A percentile compares a stretch with the other conserved stretches of the same genome.
Evolutionary conservation across 2,797 vertebrate species (phyloP).

Genomic region (Trachops cirrhosus): DNA sequence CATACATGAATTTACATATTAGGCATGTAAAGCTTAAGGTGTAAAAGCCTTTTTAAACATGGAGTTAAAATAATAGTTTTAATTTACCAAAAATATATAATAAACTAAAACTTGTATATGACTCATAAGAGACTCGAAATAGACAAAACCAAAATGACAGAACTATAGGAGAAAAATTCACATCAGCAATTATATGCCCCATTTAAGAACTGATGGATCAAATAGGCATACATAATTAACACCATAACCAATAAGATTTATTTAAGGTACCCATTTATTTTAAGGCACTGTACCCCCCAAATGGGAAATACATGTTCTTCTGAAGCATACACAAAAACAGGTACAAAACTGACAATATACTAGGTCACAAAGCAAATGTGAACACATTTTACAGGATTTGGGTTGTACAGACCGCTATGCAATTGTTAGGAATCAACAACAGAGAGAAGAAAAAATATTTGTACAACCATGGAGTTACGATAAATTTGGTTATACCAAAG

Average conservation of each 20-base stretch:
- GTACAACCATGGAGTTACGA: neutral
- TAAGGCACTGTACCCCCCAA: neutral
- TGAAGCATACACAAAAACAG: neutral
- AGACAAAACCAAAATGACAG: neutral
- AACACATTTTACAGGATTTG: neutral
- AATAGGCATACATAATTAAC: neutral
- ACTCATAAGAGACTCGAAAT: constrained; percentile 20
- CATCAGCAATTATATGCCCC: neutral
- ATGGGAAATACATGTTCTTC: neutral
- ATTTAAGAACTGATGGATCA: neutral
- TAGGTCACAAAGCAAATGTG: neutral
- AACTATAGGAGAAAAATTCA: neutral
- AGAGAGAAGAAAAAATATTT: neutral
- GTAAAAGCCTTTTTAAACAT: neutral
- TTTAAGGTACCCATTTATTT: neutral
- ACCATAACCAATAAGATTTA: neutral
- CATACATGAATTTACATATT: neutral
- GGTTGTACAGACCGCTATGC: neutral
- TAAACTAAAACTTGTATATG: neutral
- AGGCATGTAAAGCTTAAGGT: neutral
- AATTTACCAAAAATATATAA: neutral
- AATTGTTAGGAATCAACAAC: neutral
- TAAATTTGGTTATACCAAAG: neutral
- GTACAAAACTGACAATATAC: neutral
- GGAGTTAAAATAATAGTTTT: neutral